Evolutionary conservation across 2,113 vertebrate genomes (phyloP).

Genomic region (Mugil cephalus): DNA sequence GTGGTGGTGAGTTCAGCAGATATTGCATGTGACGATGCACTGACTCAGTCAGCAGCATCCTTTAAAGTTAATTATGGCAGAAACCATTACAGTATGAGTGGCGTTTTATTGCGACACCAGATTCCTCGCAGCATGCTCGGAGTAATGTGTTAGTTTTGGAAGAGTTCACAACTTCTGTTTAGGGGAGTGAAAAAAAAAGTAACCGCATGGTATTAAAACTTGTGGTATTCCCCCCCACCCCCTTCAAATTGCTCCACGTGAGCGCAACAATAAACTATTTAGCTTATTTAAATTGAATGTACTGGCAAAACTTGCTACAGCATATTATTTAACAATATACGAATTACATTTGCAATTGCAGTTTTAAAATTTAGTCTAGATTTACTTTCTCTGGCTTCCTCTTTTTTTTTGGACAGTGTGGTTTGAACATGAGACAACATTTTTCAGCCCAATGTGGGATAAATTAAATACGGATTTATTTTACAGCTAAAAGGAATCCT

Average conservation of each 20-base stretch:
- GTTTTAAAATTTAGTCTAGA: slow-evolving; percentile 40
- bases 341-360: slow-evolving; percentile 41
- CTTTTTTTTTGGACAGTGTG: slow-evolving; percentile 69
- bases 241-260: slow-evolving; percentile 44
- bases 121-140: slow-evolving; percentile 28
- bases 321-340: slow-evolving; percentile 20
- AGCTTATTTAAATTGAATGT: not conserved
- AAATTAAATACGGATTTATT: slow-evolving; percentile 79
- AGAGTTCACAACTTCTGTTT: slow-evolving; percentile 39
- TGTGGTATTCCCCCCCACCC: slow-evolving; percentile 30
- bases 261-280: slow-evolving; percentile 10
- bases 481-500: slow-evolving; percentile 68
- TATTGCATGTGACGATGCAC: slow-evolving; percentile 18
- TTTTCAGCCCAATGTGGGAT: slow-evolving; percentile 77
- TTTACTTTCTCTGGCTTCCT: slow-evolving; percentile 32
- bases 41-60: slow-evolving; percentile 3
- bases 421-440: slow-evolving; percentile 76
- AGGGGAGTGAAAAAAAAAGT: slow-evolving; percentile 10
- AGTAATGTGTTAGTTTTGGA: slow-evolving; percentile 71
- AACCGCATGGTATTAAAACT: slow-evolving; percentile 52
- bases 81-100: no score
- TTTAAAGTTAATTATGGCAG: no score
- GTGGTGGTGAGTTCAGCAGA: slow-evolving; percentile 89
- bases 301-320: slow-evolving; percentile 11
- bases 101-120: slow-evolving; percentile 36